Evolutionary conservation across 2,113 vertebrate species (phyloP).

Genomic region (Lucifuga dentata): DNA sequence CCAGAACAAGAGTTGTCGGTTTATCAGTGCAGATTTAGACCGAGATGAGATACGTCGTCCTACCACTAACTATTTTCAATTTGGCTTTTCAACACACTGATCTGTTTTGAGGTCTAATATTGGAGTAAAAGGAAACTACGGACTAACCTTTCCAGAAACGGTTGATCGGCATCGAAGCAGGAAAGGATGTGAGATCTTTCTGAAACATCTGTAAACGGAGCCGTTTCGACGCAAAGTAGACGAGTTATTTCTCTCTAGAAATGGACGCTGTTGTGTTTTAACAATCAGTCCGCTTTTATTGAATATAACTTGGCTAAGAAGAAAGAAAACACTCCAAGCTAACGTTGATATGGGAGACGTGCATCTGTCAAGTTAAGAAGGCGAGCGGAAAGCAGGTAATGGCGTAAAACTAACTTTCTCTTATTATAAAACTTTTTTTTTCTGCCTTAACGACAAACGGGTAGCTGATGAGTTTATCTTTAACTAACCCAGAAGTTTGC

Average conservation of each 20-base stretch:
- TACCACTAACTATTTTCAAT: background rate
- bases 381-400: constrained; percentile 58
- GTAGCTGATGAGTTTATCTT: background rate
- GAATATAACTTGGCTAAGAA: background rate
- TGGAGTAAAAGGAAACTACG: background rate
- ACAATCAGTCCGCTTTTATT: background rate
- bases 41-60: constrained; percentile 70
- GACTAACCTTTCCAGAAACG: constrained; percentile 7
- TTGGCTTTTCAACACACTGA: background rate
- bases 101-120: background rate
- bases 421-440: background rate
- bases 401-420: background rate
- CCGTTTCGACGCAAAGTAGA: background rate
- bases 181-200: constrained; percentile 59
- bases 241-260: background rate
- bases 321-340: background rate
- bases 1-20: constrained; percentile 40
- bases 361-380: constrained; percentile 49
- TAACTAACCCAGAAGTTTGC: background rate
- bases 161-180: constrained; percentile 21
- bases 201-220: constrained; percentile 60
- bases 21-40: constrained; percentile 78
- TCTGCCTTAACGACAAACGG: too few relatives aligned
- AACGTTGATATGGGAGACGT: constrained; percentile 57
- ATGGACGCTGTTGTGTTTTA: constrained; percentile 11